These are phyloP conservation scores for Gobiocypris rarus DNA, from an alignment of 2,113 vertebrate species.

Conservation along the genomic window DNA sequence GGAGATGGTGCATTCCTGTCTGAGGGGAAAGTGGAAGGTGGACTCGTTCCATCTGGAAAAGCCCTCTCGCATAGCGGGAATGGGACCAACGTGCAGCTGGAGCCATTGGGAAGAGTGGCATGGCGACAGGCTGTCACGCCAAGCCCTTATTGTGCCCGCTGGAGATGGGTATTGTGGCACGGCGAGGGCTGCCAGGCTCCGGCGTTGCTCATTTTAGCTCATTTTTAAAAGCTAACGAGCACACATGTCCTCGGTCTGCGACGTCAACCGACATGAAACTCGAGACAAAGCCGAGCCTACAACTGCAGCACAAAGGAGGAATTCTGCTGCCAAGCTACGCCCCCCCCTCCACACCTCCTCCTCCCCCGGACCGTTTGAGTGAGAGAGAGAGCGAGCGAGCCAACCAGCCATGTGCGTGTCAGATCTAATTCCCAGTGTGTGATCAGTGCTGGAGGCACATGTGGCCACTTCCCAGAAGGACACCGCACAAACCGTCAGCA, in stretches of 20 bases:
- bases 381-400: background rate
- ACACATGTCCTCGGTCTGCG: background rate
- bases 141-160: slow-evolving; percentile 47
- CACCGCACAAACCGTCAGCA: slow-evolving; percentile 15
- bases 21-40: slow-evolving; percentile 48
- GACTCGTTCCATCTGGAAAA: slow-evolving; percentile 45
- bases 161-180: slow-evolving; percentile 11
- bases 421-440: slow-evolving; percentile 49
- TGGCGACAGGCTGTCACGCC: slow-evolving; percentile 38
- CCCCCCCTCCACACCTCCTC: slow-evolving; percentile 19
- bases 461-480: slow-evolving; percentile 51
- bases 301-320: slow-evolving; percentile 34
- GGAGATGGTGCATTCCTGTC: slow-evolving; percentile 28
- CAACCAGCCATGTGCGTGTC: slow-evolving; percentile 50
- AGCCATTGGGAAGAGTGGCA: slow-evolving; percentile 44
- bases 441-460: slow-evolving; percentile 48
- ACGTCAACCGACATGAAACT: slow-evolving; percentile 26
- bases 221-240: slow-evolving; percentile 23
- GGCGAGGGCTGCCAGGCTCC: slow-evolving; percentile 31
- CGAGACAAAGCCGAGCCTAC: slow-evolving; percentile 43
- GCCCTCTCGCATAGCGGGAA: slow-evolving; percentile 35
- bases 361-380: too few relatives aligned
- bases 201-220: slow-evolving; percentile 40
- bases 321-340: slow-evolving; percentile 34
- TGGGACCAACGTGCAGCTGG: slow-evolving; percentile 49